Conservation (phyloP, 2,797 vertebrate genomes). For the Thalassophryne amazonica region DNA sequence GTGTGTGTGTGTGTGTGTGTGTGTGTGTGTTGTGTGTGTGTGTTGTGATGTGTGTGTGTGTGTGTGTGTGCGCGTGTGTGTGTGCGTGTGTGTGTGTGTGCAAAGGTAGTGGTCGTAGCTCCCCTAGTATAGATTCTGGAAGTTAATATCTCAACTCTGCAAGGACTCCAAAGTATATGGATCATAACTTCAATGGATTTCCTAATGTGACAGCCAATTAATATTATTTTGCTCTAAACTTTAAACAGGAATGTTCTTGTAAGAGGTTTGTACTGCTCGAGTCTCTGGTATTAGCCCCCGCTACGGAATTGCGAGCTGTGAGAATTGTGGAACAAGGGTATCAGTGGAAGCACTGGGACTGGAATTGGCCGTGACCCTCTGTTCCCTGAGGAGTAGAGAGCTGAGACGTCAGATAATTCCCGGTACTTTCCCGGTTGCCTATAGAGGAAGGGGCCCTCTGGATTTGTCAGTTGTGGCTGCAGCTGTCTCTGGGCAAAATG, state of each 20-base stretch:
- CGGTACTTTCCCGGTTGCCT: conserved; percentile 76
- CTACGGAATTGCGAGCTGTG: conserved; percentile 7
- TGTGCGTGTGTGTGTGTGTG: too few species aligned
- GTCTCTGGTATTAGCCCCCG: conserved; percentile 34
- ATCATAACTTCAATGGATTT: conserved; percentile 84
- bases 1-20: too few species aligned
- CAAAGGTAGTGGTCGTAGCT: too few species aligned
- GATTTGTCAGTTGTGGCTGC: conserved; percentile 78
- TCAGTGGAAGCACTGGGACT: conserved; percentile 40
- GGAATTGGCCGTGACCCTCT: conserved; percentile 53
- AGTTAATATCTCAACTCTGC: too few species aligned
- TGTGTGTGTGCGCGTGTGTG: too few species aligned
- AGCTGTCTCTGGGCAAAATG: conserved; percentile 76
- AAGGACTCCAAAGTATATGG: too few species aligned
- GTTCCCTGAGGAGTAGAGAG: conserved; percentile 68
- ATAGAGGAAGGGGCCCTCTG: conserved; percentile 72
- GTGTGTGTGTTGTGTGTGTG: too few species aligned
- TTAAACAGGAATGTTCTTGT: too few species aligned
- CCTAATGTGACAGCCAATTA: conserved; percentile 74
- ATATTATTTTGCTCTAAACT: too few species aligned
- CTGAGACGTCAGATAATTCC: conserved; percentile 70
- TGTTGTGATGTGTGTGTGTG: too few species aligned
- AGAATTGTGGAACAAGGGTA: conserved; percentile 16
- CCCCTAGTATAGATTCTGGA: too few species aligned
- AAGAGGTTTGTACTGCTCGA: conserved; percentile 30